phyloP scores from a whole-genome alignment of 1,140 invertebrate genomes.

The Drosophila nigrodunni region DNA sequence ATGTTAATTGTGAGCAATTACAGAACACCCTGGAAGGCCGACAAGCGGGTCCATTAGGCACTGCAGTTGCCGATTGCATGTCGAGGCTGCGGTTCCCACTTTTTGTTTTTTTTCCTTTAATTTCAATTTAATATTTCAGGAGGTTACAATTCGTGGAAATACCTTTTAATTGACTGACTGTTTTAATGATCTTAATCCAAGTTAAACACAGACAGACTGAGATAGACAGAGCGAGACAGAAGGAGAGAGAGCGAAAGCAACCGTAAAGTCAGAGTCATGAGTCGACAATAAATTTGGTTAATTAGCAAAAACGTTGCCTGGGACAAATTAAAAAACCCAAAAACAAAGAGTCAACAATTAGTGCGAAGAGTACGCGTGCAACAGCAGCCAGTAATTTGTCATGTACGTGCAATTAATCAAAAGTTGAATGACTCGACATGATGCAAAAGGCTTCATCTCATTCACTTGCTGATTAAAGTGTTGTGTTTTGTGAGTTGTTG shows the following conservation, averaged over 20 bases:
- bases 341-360: constrained; percentile 60
- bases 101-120: not conserved
- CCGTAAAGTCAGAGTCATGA: constrained; percentile 35
- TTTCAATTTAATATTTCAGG: constrained; percentile 4
- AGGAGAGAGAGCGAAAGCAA: not conserved
- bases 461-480: constrained; percentile 13
- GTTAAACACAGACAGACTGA: constrained; percentile 33
- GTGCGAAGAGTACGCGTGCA: constrained; percentile 50
- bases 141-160: constrained; percentile 59
- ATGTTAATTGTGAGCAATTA: constrained; percentile 71
- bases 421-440: constrained; percentile 67
- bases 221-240: not conserved
- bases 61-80: constrained; percentile 47
- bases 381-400: constrained; percentile 66
- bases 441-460: constrained; percentile 10
- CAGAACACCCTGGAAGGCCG: constrained; percentile 25
- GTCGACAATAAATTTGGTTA: constrained; percentile 57
- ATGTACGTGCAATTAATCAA: constrained; percentile 77
- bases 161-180: constrained; percentile 61
- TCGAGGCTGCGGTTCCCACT: constrained; percentile 13
- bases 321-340: constrained; percentile 62
- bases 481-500: not conserved
- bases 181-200: constrained; percentile 43
- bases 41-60: not conserved
- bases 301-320: constrained; percentile 53